Evolutionary conservation across 2,888 invertebrate species (phyloP).

Genomic region (Keiferia lycopersicella): DNA sequence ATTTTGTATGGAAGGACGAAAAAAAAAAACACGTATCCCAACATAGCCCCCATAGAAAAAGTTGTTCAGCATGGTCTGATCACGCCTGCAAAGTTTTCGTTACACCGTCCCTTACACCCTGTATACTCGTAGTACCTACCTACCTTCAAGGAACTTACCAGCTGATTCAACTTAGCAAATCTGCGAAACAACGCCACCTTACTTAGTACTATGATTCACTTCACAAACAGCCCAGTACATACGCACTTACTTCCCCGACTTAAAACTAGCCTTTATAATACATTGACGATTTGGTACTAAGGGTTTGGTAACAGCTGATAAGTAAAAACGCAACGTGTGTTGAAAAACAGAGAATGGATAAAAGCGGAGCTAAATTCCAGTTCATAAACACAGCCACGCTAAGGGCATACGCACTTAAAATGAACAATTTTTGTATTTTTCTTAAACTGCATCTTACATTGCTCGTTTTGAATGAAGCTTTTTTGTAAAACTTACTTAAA

Average conservation of each 20-base stretch:
- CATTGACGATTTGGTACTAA: not conserved
- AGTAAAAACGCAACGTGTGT: not conserved
- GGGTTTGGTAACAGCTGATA: not conserved
- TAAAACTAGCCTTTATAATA: not conserved
- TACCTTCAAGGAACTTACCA: too few relatives aligned
- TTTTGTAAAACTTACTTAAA: not conserved
- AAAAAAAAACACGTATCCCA: too few relatives aligned
- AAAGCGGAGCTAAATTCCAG: not conserved
- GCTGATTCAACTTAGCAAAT: slow-evolving; percentile 8
- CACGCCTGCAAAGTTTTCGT: too few relatives aligned
- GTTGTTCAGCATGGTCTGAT: too few relatives aligned
- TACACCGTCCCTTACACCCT: too few relatives aligned
- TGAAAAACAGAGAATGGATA: not conserved
- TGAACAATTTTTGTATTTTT: not conserved
- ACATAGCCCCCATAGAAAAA: too few relatives aligned
- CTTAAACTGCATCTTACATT: not conserved
- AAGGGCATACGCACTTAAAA: slow-evolving; percentile 5
- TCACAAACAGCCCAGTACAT: not conserved
- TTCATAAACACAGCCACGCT: not conserved
- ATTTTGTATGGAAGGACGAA: too few relatives aligned
- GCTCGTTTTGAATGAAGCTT: not conserved
- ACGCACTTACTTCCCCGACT: not conserved
- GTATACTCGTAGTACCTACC: too few relatives aligned
- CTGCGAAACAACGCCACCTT: not conserved
- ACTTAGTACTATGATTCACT: slow-evolving; percentile 19